Evolutionary conservation across 2,113 vertebrate genomes (phyloP).

Genomic region (Otolemur garnettii): DNA sequence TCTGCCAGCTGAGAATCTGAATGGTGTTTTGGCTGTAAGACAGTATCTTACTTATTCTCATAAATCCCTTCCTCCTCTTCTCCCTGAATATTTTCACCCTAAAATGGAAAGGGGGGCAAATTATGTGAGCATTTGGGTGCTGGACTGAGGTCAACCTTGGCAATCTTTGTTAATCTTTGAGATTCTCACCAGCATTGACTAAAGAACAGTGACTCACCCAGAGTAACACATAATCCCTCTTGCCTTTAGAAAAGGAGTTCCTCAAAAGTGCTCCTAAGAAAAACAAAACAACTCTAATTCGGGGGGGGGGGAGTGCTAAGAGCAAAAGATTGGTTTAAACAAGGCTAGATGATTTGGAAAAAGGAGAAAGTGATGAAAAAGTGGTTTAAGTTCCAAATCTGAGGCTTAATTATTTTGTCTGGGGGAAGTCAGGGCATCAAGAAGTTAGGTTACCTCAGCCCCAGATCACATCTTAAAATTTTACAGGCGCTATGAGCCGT

Average conservation of each 20-base stretch:
- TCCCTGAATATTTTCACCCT: constrained; percentile 68
- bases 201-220: constrained; percentile 71
- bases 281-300: constrained; percentile 35
- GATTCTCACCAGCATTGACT: constrained; percentile 57
- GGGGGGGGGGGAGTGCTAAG: not conserved
- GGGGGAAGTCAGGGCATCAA: constrained; percentile 12
- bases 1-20: constrained; percentile 81
- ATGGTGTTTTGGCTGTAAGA: constrained; percentile 77
- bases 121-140: constrained; percentile 57
- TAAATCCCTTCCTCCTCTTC: constrained; percentile 66
- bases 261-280: constrained; percentile 69
- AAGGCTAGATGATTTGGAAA: constrained; percentile 32
- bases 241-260: constrained; percentile 65
- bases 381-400: constrained; percentile 8
- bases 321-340: constrained; percentile 42
- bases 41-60: constrained; percentile 83
- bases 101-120: constrained; percentile 61
- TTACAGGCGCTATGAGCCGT: not conserved
- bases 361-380: constrained; percentile 39
- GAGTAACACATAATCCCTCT: constrained; percentile 66
- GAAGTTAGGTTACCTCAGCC: not conserved
- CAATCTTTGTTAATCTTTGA: constrained; percentile 66
- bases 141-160: constrained; percentile 62
- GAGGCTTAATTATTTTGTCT: constrained; percentile 35
- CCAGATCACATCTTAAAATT: constrained; percentile 1